Percentiles rank a stretch among this genome's conserved stretches.
These are phyloP conservation scores for Sebastiscus albofasciatus DNA, from an alignment of 2,797 vertebrate genomes.

Conservation along the genomic window DNA sequence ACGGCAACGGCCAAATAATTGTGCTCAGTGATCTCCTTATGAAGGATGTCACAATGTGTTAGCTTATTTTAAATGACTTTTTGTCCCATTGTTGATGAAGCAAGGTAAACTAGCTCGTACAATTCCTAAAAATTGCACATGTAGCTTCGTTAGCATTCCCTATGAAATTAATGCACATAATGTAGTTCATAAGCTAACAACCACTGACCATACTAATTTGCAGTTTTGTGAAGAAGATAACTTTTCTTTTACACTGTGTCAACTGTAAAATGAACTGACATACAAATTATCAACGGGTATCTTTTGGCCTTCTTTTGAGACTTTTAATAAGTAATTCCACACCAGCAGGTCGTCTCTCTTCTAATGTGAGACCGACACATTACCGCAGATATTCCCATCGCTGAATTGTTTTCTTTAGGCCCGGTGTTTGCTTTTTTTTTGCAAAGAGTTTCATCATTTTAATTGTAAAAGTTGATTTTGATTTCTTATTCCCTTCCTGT, in stretches of 20 bases:
- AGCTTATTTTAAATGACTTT: background rate
- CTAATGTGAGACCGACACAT: background rate
- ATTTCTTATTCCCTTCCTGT: background rate
- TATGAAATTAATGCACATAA: background rate
- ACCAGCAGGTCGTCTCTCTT: background rate
- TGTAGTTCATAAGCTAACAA: background rate
- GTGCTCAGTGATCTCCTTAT: background rate
- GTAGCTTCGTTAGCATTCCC: conserved; percentile 50
- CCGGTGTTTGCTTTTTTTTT: background rate
- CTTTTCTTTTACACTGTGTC: background rate
- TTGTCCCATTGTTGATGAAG: background rate
- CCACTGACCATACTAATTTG: background rate
- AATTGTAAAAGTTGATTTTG: background rate
- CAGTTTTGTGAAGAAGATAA: background rate
- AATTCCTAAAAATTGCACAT: conserved; percentile 7
- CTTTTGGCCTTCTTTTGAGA: background rate
- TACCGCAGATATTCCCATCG: background rate
- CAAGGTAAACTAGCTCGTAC: background rate
- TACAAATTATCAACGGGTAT: background rate
- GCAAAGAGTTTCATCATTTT: background rate
- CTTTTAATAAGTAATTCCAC: background rate
- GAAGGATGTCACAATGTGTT: background rate
- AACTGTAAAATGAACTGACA: background rate
- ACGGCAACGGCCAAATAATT: background rate
- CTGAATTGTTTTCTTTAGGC: background rate